These are phyloP conservation scores for Oryzias celebensis DNA, from an alignment of 2,113 vertebrate species.

Conservation along the genomic window DNA sequence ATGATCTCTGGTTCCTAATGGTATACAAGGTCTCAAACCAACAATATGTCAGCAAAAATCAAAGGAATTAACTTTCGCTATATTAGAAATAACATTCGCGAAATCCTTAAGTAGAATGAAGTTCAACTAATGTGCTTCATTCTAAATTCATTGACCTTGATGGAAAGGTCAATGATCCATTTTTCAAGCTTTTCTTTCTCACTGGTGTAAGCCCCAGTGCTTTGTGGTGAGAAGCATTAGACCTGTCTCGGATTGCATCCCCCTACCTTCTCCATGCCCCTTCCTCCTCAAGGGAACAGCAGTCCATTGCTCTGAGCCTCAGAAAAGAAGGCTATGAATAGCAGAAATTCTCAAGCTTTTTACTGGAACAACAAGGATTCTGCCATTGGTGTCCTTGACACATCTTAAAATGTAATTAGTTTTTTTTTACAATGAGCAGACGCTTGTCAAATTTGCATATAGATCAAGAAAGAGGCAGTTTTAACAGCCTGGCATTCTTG, in stretches of 20 bases:
- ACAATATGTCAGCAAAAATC: too few relatives aligned
- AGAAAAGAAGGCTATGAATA: conserved; percentile 71
- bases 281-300: conserved; percentile 31
- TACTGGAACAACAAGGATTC: conserved; percentile 53
- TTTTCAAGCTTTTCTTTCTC: conserved; percentile 45
- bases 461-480: neutral
- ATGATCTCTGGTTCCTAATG: too few relatives aligned
- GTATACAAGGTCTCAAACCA: too few relatives aligned
- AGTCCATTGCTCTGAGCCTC: conserved; percentile 49
- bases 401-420: conserved; percentile 47
- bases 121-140: conserved; percentile 26
- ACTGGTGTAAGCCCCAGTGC: conserved; percentile 29
- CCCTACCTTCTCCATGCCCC: conserved; percentile 8
- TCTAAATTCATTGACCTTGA: conserved; percentile 66
- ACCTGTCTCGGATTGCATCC: conserved; percentile 68
- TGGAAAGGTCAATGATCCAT: conserved; percentile 35
- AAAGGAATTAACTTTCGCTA: too few relatives aligned
- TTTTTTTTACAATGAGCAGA: conserved; percentile 24
- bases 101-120: conserved; percentile 9
- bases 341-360: conserved; percentile 56
- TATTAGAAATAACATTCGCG: conserved; percentile 10
- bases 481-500: neutral
- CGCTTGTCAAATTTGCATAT: conserved; percentile 17
- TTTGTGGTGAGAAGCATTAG: conserved; percentile 69
- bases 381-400: conserved; percentile 51